Evolutionary conservation across 1,140 invertebrate species (phyloP), one percentile per base, ranked within the genome.

Genomic region (Platyura marginata): DNA sequence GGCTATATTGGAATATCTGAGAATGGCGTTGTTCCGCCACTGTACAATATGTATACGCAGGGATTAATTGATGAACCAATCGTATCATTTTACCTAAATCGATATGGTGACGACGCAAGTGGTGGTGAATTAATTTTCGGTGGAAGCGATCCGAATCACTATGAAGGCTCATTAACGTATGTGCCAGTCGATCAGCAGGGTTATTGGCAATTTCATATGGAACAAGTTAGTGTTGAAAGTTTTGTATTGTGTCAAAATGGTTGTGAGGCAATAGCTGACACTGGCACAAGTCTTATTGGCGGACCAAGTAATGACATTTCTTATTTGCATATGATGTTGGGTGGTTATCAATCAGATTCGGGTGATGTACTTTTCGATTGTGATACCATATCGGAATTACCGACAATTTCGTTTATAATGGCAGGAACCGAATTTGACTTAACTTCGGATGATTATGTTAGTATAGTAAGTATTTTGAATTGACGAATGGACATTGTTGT

Each of bases 1-100:
- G 90, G 71, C 2, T 95, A 87, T 60, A 66, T 72, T 44, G 72
- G 67, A 21, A 97, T 98, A 54, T 71, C 90, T 42, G 92, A 84
- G 49, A 86, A 95, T 62, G 69, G 75, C 43, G 89, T 97, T 18
- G 64, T 68, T 21, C 90, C 94, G 0, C 84, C 95, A 3, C 96
- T 98, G 62, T 78, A 96, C 60, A 89, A 84, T 53, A 92, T 98
- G 81, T 68, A 93, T 20, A 63, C 74, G 8, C 89, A 98, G 65
- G 71, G 75, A 8, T 60, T 89, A 1, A 70, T 96, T 13, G 56
- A 69, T 3, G 54, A 75, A 44, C 74, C 89, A 1, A 65, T 94
- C 21, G 98, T 98, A 63, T 93, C 91, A 33, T 98, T 98, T 64
- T 98, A 94, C 59, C 69, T 98, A 8, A 84, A 77, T 58, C 57